Evolutionary conservation across 2,888 invertebrate species (phyloP).

Genomic region (Pyralis farinalis): DNA sequence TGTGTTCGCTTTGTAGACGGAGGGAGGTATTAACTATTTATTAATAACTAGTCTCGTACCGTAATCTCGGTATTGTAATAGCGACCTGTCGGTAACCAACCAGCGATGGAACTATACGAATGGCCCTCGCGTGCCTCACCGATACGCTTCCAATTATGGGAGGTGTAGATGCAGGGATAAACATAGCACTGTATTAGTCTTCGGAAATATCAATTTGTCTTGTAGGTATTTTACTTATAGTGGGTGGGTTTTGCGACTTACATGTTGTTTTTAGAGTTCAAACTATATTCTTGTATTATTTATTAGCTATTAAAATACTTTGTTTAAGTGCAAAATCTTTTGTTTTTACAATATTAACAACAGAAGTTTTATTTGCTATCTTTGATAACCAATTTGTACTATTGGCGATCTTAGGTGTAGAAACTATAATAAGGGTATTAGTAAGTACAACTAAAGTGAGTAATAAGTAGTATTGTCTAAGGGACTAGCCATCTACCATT

Average conservation of each 20-base stretch:
- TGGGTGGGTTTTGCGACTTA: constrained; percentile 4
- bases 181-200: constrained; percentile 27
- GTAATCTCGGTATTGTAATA: constrained; percentile 63
- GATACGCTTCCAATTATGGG: constrained; percentile 26
- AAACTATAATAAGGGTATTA: too few species aligned
- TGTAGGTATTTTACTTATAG: constrained; percentile 6
- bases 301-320: too few species aligned
- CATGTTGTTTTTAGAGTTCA: not conserved
- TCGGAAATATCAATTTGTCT: constrained; percentile 24
- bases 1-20: constrained; percentile 51
- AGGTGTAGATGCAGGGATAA: constrained; percentile 35
- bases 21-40: constrained; percentile 58
- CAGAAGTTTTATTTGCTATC: too few species aligned
- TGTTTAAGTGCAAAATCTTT: too few species aligned
- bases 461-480: too few species aligned
- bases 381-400: too few species aligned
- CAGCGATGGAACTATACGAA: constrained; percentile 26
- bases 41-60: constrained; percentile 59
- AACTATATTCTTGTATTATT: too few species aligned
- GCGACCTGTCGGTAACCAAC: constrained; percentile 45
- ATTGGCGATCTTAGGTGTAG: too few species aligned
- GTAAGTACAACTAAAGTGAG: too few species aligned
- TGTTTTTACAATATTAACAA: too few species aligned
- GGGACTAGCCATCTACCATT: too few species aligned
- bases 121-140: constrained; percentile 33